Percentiles rank a stretch among this genome's conserved stretches.
Evolutionary conservation across 2,888 invertebrate genomes (phyloP).

Genomic region (Acanthosepion esculentum): DNA sequence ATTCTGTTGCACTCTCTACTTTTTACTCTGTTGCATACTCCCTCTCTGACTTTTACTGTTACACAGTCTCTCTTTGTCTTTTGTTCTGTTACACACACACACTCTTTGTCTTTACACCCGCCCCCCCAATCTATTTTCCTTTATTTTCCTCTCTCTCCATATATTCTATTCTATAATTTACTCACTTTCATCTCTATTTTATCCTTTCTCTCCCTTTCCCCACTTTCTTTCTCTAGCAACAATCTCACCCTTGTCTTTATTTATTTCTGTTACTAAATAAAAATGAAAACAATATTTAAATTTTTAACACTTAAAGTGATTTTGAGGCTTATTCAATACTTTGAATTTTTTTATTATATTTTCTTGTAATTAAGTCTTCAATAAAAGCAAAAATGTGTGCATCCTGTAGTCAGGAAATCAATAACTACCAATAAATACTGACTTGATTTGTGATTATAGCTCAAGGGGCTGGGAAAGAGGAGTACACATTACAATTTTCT

Average conservation of each 20-base stretch:
- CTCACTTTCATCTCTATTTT: too few species aligned
- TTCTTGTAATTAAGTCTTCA: neutral
- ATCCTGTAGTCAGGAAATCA: neutral
- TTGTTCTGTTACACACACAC: too few species aligned
- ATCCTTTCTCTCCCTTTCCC: neutral
- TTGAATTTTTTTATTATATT: neutral
- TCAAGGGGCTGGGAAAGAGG: neutral
- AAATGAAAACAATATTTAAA: neutral
- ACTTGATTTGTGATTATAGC: neutral
- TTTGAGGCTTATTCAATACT: neutral
- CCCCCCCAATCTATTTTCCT: too few species aligned
- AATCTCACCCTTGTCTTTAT: neutral
- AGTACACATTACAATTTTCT: neutral
- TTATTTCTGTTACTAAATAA: neutral
- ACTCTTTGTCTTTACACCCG: too few species aligned
- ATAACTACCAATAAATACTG: neutral
- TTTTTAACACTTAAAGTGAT: neutral
- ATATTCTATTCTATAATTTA: too few species aligned
- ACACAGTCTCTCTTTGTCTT: too few species aligned
- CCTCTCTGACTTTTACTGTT: neutral
- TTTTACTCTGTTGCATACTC: neutral
- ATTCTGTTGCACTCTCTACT: too few species aligned
- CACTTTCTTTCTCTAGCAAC: neutral
- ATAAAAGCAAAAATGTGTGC: neutral
- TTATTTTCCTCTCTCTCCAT: too few species aligned